Conservation (phyloP, 2,113 vertebrate species). For the Polypterus senegalus region DNA sequence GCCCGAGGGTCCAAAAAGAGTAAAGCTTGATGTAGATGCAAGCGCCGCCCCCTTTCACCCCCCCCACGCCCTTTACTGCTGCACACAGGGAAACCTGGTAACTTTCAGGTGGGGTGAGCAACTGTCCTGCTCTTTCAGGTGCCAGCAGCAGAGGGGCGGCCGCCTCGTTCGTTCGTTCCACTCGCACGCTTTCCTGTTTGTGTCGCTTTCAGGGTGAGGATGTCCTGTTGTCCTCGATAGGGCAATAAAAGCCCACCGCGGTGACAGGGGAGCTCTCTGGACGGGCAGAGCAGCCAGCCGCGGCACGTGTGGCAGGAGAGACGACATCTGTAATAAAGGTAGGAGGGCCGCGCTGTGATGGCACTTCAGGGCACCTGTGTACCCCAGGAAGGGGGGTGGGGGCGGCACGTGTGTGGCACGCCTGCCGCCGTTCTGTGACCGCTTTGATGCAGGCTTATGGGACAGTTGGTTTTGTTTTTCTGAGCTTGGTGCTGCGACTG, state of each 20-base stretch:
- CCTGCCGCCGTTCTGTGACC: no score
- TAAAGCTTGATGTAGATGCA: constrained; percentile 3
- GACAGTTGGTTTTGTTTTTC: no score
- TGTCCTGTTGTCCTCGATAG: constrained; percentile 13
- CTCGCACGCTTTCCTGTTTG: no score
- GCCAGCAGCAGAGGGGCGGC: neutral
- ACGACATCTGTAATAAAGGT: no score
- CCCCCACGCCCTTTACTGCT: neutral
- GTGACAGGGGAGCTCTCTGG: constrained; percentile 6
- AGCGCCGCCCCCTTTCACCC: neutral
- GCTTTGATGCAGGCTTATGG: no score
- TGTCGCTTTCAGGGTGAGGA: constrained; percentile 11
- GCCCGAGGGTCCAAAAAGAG: no score
- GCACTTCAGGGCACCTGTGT: no score
- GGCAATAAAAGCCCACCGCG: constrained; percentile 9
- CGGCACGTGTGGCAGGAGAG: neutral
- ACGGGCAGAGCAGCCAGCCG: constrained; percentile 6
- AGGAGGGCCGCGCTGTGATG: no score
- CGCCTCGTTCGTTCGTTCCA: no score
- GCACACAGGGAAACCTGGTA: constrained; percentile 28
- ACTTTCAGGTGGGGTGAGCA: neutral
- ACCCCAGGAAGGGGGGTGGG: no score
- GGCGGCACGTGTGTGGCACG: no score
- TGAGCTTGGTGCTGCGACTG: no score
- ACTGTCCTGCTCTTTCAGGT: constrained; percentile 22